Evolutionary conservation across 2,888 invertebrate species (phyloP), one percentile per base, ranked within the genome.

Genomic region (Lottia gigantea): DNA sequence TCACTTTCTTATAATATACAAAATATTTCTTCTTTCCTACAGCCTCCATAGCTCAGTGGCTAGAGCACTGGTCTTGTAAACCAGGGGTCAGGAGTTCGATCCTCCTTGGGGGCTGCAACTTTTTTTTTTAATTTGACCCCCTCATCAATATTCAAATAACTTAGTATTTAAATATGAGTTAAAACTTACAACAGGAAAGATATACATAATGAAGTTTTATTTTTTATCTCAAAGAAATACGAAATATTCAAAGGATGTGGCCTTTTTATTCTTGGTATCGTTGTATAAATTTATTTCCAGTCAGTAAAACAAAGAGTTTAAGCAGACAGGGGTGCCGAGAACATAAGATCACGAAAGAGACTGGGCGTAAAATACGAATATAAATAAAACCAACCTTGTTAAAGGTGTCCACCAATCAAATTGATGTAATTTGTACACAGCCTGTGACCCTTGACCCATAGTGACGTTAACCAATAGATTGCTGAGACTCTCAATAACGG

Each of bases 321-420:
- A n/a, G n/a, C n/a, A n/a, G n/a, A n/a, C n/a, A n/a, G n/a, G n/a
- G n/a, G n/a, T n/a, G n/a, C n/a, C n/a, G n/a, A n/a, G n/a, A n/a
- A n/a, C n/a, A n/a, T n/a, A n/a, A n/a, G n/a, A n/a, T n/a, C n/a
- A n/a, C n/a, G n/a, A 31, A 19, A n/a, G n/a, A 46, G 3, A 31
- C 2, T 45, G 8, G 15, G 11, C 61, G 8, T 61, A 55, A 19
- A 14, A 67, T 40, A 12, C 16, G 16, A 45, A 25, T 62, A 26
- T 19, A 23, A 16, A 40, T 3, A 45, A 49, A 62, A 69, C 77
- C 68, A 67, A 87, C 87, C 85, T 84, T 65, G 80, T 79, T 26
- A 86, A 64, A 6, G 79, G 78, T 8, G 78, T 70, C 64, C 77
- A 77, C 86, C 87, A 87, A 71, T 83, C 78, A 40, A 82, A 68